phyloP scores from a whole-genome alignment of 2,797 vertebrate genomes.

The Pseudocheirus occidentalis region DNA sequence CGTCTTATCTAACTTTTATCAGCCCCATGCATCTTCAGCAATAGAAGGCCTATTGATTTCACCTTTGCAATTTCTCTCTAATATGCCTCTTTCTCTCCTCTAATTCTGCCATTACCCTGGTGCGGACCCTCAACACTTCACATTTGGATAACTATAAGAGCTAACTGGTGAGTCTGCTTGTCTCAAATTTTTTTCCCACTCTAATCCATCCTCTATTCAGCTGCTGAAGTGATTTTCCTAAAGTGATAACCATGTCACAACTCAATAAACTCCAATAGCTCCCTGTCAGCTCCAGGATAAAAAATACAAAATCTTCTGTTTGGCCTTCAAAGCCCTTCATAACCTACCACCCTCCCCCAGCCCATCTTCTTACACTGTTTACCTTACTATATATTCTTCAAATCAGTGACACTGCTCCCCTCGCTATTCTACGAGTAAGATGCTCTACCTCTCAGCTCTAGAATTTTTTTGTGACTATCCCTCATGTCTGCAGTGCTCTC shows the following conservation, averaged over 20 bases:
- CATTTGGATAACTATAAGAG: not conserved
- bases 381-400: not conserved
- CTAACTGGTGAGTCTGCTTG: not conserved
- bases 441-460: not conserved
- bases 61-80: not conserved
- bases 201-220: not conserved
- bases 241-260: not conserved
- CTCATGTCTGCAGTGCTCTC: not conserved
- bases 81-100: not conserved
- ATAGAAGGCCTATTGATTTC: not conserved
- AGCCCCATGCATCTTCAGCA: not conserved
- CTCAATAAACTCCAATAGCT: not conserved
- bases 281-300: not conserved
- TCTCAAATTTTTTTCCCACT: not conserved
- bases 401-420: not conserved
- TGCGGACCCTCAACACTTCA: not conserved
- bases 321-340: not conserved
- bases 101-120: not conserved
- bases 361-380: not conserved
- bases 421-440: not conserved
- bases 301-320: not conserved
- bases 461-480: not conserved
- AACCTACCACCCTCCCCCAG: not conserved
- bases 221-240: not conserved
- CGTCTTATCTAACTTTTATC: not conserved